phyloP scores from a whole-genome alignment of 2,797 vertebrate species.

The Chelmon rostratus region DNA sequence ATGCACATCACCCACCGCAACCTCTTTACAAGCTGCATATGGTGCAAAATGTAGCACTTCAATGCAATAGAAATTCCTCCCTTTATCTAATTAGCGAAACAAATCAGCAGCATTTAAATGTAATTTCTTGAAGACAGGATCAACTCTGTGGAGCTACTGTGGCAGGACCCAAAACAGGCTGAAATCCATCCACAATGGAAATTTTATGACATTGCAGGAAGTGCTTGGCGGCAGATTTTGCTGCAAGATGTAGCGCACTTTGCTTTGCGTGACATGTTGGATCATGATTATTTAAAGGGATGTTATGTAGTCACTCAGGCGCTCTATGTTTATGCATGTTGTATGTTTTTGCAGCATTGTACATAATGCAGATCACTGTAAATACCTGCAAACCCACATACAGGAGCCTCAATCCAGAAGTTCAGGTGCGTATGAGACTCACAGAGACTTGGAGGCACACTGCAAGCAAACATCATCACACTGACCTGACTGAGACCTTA shows the following conservation, averaged over 20 bases:
- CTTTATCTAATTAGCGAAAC: background rate
- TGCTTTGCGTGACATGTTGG: background rate
- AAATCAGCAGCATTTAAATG: background rate
- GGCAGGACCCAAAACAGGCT: background rate
- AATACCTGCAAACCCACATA: background rate
- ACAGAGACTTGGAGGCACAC: constrained; percentile 2
- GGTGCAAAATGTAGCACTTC: background rate
- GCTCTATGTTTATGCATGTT: background rate
- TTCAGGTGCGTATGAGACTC: background rate
- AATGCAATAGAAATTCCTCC: background rate
- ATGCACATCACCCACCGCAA: background rate
- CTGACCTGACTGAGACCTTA: constrained; percentile 20
- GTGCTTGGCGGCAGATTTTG: background rate
- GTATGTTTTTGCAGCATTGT: background rate
- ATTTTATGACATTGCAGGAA: background rate
- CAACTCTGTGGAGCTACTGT: background rate
- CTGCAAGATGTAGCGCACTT: background rate
- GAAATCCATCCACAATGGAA: background rate
- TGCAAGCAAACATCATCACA: constrained; percentile 41
- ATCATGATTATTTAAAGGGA: background rate
- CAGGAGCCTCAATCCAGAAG: background rate
- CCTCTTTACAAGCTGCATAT: background rate
- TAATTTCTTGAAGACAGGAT: no score
- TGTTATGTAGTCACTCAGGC: background rate
- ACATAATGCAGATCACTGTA: background rate